These are phyloP conservation scores for Gopherus flavomarginatus DNA, from an alignment of 2,113 vertebrate species.

Conservation along the genomic window DNA sequence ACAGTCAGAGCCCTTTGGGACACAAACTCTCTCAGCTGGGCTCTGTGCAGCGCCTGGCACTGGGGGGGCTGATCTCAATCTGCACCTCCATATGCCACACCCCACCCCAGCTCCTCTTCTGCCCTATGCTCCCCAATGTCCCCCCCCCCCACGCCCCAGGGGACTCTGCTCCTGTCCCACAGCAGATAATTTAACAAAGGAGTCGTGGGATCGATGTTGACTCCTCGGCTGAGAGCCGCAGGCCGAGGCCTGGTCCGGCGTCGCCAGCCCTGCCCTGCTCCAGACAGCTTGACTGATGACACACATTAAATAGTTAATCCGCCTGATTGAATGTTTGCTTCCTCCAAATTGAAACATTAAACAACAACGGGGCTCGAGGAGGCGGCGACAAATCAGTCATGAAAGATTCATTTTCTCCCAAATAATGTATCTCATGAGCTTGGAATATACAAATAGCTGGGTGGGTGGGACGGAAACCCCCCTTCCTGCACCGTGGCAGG, in stretches of 20 bases:
- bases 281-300: constrained; percentile 98
- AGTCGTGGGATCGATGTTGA: constrained; percentile 20
- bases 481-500: neutral
- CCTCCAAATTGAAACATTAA: constrained; percentile 99
- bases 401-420: constrained; percentile 81
- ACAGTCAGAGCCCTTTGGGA: too few species aligned
- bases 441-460: constrained; percentile 52
- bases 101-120: too few species aligned
- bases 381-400: constrained; percentile 81
- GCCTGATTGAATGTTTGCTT: constrained; percentile 99
- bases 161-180: neutral
- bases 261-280: constrained; percentile 82
- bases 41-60: too few species aligned
- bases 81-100: too few species aligned
- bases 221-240: constrained; percentile 40
- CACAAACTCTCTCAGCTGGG: too few species aligned
- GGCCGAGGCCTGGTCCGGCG: constrained; percentile 63
- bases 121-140: too few species aligned
- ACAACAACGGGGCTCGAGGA: constrained; percentile 88
- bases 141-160: neutral
- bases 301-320: constrained; percentile 98
- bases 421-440: constrained; percentile 67
- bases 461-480: constrained; percentile 21
- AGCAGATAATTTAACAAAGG: neutral
- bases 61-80: neutral